A percentile compares a stretch with the other conserved stretches of the same genome.
Conservation (phyloP, 2,888 invertebrate genomes). For the Leucophenga montana region DNA sequence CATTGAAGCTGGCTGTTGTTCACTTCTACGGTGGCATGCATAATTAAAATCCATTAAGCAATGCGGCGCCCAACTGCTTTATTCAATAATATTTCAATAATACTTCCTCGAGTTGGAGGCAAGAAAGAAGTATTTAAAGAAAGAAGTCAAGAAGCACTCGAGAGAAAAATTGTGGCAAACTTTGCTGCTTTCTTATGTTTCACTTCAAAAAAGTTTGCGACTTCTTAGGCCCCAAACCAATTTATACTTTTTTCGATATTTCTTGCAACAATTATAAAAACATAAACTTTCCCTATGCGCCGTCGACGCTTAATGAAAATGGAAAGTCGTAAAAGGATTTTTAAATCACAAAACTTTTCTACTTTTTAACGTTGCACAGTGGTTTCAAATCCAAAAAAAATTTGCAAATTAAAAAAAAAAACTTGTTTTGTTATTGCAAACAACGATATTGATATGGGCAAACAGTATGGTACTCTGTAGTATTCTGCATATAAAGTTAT, state of each 20-base stretch:
- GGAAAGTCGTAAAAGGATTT: slow-evolving; percentile 15
- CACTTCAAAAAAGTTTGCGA: background rate
- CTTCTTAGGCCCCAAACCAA: background rate
- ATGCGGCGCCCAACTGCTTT: slow-evolving; percentile 53
- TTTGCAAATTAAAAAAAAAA: too few species aligned
- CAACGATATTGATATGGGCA: too few species aligned
- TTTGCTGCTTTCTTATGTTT: background rate
- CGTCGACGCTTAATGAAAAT: slow-evolving; percentile 13
- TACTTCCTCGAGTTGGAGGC: too few species aligned
- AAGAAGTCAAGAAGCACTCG: slow-evolving; percentile 9
- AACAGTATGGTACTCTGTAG: too few species aligned
- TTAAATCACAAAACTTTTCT: slow-evolving; percentile 7
- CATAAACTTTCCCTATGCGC: slow-evolving; percentile 2
- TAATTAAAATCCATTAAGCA: slow-evolving; percentile 66
- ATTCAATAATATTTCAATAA: too few species aligned
- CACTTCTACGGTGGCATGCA: slow-evolving; percentile 46
- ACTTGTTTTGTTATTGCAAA: too few species aligned
- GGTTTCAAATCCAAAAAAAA: too few species aligned
- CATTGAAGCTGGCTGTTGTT: background rate
- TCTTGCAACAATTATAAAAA: slow-evolving; percentile 5
- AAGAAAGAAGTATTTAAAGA: background rate
- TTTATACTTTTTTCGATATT: background rate
- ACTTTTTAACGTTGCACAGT: background rate
- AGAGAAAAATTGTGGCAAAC: slow-evolving; percentile 5
- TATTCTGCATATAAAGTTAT: too few species aligned